phyloP scores from a whole-genome alignment of 2,888 invertebrate species.

The Orthosia gothica region DNA sequence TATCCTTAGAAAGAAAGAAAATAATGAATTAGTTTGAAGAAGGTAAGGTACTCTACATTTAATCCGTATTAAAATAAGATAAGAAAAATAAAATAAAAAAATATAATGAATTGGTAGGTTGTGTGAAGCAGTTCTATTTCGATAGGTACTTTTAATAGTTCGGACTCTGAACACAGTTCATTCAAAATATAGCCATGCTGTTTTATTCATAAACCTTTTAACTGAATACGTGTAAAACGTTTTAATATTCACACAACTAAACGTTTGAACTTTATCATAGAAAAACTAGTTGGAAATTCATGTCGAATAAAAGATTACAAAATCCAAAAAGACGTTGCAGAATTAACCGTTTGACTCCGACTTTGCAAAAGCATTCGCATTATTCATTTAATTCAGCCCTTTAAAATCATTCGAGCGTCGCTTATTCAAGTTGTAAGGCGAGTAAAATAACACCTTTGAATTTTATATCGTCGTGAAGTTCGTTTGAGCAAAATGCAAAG shows the following conservation, averaged over 20 bases:
- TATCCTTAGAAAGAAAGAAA: no score
- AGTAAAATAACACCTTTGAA: conserved; percentile 37
- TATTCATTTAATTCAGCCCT: conserved; percentile 49
- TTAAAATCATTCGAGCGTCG: conserved; percentile 42
- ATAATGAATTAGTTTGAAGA: no score
- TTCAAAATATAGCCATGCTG: neutral
- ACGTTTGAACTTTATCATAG: conserved; percentile 48
- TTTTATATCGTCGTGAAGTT: conserved; percentile 18
- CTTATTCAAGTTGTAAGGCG: conserved; percentile 24
- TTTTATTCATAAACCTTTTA: conserved; percentile 40
- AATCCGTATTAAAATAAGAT: no score
- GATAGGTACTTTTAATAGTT: neutral
- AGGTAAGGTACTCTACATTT: no score
- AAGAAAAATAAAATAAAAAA: no score
- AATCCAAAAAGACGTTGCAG: conserved; percentile 37
- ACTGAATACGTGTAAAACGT: conserved; percentile 22
- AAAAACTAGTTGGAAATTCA: conserved; percentile 44
- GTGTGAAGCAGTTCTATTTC: conserved; percentile 1
- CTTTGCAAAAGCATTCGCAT: conserved; percentile 49
- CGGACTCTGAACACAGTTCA: neutral
- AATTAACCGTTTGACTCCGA: conserved; percentile 32
- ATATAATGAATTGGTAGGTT: no score
- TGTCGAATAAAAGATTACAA: conserved; percentile 38
- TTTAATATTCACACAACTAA: conserved; percentile 37
- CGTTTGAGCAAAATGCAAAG: conserved; percentile 25